A percentile compares a stretch with the other conserved stretches of the same genome.
These are phyloP conservation scores for Elephas maximus DNA, from an alignment of 2,113 vertebrate species.

Conservation along the genomic window DNA sequence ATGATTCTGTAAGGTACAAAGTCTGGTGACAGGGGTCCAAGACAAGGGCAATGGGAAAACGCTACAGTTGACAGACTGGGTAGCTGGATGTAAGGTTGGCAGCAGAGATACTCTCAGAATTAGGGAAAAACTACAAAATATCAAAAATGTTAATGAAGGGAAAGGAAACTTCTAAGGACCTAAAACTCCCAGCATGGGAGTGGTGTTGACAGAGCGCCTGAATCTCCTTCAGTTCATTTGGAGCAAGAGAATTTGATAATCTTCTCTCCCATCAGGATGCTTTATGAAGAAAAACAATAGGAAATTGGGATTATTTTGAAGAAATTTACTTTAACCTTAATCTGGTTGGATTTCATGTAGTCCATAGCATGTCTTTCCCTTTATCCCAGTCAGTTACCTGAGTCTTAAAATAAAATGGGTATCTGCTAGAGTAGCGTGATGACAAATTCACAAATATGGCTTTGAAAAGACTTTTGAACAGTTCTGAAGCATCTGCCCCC, in stretches of 20 bases:
- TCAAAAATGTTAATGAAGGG: slow-evolving; percentile 15
- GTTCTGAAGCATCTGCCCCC: neutral
- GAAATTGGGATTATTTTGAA: slow-evolving; percentile 29
- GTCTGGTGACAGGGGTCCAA: neutral
- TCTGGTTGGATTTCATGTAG: slow-evolving; percentile 1
- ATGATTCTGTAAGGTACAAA: neutral
- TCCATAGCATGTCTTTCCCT: neutral
- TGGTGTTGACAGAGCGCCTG: neutral
- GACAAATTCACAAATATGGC: neutral
- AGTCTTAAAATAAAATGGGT: neutral
- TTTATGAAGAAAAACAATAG: slow-evolving; percentile 24
- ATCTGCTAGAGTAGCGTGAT: neutral
- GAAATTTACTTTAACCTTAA: slow-evolving; percentile 45
- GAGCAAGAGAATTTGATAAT: neutral
- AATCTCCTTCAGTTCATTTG: neutral
- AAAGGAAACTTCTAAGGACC: slow-evolving; percentile 49
- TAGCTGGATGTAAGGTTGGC: neutral
- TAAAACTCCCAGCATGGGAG: neutral
- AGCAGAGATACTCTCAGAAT: neutral
- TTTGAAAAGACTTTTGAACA: slow-evolving; percentile 8
- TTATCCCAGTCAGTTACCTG: neutral
- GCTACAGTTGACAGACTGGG: neutral
- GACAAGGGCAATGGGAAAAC: neutral
- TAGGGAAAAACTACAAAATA: neutral
- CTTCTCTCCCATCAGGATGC: neutral